Evolutionary conservation across 1,140 invertebrate genomes (phyloP), one percentile per base, ranked within the genome.

Genomic region (Aphelinus atriplicis): DNA sequence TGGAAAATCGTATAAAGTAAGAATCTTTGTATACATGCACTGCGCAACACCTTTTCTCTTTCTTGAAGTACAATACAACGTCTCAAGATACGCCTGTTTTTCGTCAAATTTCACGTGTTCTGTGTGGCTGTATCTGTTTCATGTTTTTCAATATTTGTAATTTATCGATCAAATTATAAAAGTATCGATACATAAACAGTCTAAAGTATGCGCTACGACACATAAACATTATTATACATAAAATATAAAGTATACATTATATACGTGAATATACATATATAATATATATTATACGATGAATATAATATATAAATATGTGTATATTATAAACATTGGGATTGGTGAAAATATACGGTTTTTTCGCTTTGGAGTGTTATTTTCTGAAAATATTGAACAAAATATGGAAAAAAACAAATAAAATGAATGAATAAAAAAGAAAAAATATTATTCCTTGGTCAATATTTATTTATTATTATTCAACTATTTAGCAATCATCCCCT

Each of bases 341-440:
- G 86, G 84, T 88, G 84, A 88, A 81, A 87, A 88, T 87, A 86
- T 83, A 84, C 83, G 83, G 85, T 88, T 88, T 88, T 87, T 88
- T 87, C 87, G 86, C 86, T 88, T 87, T 88, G 87, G 86, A 88
- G 88, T 89, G 87, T 89, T 89, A 89, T 89, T 89, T 89, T 89
- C 86, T 88, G 87, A 89, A 86, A 89, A 89, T 88, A 88, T 88
- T 88, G 84, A 88, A 87, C 84, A 87, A 88, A 87, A 87, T 87
- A 85, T 86, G 84, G 84, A 88, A 88, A 88, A 87, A 88, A 86
- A 87, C 86, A 82, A 87, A 87, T 86, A 87, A 88, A 88, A 87
- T 81, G 79, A 85, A 87, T 87, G 81, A 87, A 85, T 85, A 84
- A 84, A 85, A 86, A 84, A 75, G 73, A 81, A 78, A 79, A 80